Evolutionary conservation across 2,888 invertebrate species (phyloP).

Genomic region (Chelonus formosanus): DNA sequence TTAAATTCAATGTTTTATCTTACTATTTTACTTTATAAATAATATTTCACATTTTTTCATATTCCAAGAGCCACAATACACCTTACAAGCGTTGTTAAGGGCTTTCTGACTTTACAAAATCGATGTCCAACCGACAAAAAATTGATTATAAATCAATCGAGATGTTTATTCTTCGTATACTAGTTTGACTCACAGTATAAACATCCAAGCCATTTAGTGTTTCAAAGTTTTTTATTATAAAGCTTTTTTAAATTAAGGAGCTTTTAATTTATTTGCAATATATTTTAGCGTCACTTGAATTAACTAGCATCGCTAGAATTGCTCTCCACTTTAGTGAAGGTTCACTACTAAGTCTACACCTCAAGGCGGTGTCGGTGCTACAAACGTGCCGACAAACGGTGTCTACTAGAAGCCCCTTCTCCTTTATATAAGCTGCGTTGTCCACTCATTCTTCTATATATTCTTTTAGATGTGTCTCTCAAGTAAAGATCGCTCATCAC

Average conservation of each 20-base stretch:
- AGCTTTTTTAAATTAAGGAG: conserved; percentile 25
- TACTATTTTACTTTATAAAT: conserved; percentile 11
- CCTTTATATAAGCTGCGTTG: conserved; percentile 37
- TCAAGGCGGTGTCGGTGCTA: conserved; percentile 56
- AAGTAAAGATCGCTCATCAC: conserved; percentile 22
- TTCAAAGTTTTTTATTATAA: background rate
- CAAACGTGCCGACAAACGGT: conserved; percentile 64
- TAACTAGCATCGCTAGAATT: conserved; percentile 12
- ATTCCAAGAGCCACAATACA: too few relatives aligned
- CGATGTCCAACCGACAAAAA: too few relatives aligned
- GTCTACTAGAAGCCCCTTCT: conserved; percentile 53
- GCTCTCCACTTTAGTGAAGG: conserved; percentile 16
- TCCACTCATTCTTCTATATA: conserved; percentile 31
- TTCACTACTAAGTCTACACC: conserved; percentile 45
- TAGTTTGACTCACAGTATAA: background rate
- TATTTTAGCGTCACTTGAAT: conserved; percentile 14
- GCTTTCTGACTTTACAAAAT: too few relatives aligned
- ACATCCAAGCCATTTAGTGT: too few relatives aligned
- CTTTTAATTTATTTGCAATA: conserved; percentile 1
- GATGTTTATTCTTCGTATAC: background rate
- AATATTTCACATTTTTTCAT: conserved; percentile 1
- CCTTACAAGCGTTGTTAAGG: too few relatives aligned
- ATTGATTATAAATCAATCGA: too few relatives aligned
- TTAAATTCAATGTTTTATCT: conserved; percentile 24
- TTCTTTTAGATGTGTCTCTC: conserved; percentile 9